phyloP scores from a whole-genome alignment of 2,888 invertebrate species.

The Sinotaia quadrata region DNA sequence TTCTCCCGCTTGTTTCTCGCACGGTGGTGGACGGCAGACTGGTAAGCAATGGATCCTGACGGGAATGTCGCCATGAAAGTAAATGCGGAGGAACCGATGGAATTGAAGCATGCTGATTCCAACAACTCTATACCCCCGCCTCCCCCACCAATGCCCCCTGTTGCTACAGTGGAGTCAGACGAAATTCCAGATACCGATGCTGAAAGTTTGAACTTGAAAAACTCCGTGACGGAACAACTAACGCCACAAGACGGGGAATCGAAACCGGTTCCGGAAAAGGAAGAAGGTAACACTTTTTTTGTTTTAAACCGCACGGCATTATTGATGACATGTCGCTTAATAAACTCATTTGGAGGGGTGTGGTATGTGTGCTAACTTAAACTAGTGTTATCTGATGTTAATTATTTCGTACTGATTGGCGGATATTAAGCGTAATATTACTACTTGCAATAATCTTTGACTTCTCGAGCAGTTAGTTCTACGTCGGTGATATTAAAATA shows the following conservation, averaged over 20 bases:
- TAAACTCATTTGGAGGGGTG: too few relatives aligned
- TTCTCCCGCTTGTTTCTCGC: too few relatives aligned
- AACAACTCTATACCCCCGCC: slow-evolving; percentile 28
- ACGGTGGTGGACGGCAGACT: too few relatives aligned
- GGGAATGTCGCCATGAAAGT: background rate
- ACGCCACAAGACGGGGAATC: background rate
- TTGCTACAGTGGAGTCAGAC: slow-evolving; percentile 25
- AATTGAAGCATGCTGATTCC: slow-evolving; percentile 23
- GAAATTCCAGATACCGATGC: slow-evolving; percentile 3
- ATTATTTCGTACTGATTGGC: too few relatives aligned
- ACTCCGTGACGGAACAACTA: background rate
- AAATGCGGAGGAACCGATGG: slow-evolving; percentile 13
- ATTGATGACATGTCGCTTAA: too few relatives aligned
- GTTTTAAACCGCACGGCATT: too few relatives aligned
- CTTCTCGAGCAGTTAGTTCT: too few relatives aligned
- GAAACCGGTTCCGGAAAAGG: background rate
- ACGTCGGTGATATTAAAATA: too few relatives aligned
- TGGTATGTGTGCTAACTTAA: too few relatives aligned
- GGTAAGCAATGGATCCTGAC: slow-evolving; percentile 2
- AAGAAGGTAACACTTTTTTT: background rate
- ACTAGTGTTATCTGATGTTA: too few relatives aligned
- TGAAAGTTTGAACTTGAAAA: background rate
- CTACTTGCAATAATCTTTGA: too few relatives aligned
- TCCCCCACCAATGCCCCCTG: slow-evolving; percentile 25
- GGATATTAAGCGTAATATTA: too few relatives aligned